phyloP scores from a whole-genome alignment of 2,888 invertebrate genomes.

The Caenorhabditis virilis region DNA sequence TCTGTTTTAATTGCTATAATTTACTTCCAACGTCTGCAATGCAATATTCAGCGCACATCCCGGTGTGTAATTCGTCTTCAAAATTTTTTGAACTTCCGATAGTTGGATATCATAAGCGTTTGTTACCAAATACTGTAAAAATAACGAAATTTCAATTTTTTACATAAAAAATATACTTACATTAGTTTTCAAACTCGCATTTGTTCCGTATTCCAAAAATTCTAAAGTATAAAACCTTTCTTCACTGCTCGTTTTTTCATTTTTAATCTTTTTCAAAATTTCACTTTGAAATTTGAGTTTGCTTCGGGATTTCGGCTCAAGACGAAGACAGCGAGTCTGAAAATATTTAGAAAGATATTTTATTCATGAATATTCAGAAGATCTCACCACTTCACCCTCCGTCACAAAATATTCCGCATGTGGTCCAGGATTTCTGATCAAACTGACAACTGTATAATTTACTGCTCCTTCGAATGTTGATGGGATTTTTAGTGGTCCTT shows the following conservation, averaged over 20 bases:
- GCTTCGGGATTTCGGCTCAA: slow-evolving; percentile 6
- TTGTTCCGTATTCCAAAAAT: slow-evolving; percentile 10
- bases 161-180: slow-evolving; percentile 1
- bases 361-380: background rate
- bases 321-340: slow-evolving; percentile 8
- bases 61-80: slow-evolving; percentile 8
- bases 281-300: slow-evolving; percentile 10
- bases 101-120: slow-evolving; percentile 12
- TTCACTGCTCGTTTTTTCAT: background rate
- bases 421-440: slow-evolving; percentile 14
- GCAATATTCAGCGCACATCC: slow-evolving; percentile 17
- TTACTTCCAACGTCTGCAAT: slow-evolving; percentile 15
- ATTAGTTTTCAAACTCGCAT: slow-evolving; percentile 6
- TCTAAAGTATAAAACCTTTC: slow-evolving; percentile 4
- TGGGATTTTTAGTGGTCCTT: background rate
- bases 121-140: slow-evolving; percentile 16
- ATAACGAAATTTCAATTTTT: background rate
- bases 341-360: background rate
- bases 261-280: slow-evolving; percentile 8
- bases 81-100: slow-evolving; percentile 10
- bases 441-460: background rate
- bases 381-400: slow-evolving; percentile 6
- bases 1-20: too few relatives aligned
- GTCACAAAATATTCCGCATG: slow-evolving; percentile 18
- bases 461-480: background rate